Evolutionary conservation across 1,140 invertebrate species (phyloP).

Genomic region (Hormaphis cornu): DNA sequence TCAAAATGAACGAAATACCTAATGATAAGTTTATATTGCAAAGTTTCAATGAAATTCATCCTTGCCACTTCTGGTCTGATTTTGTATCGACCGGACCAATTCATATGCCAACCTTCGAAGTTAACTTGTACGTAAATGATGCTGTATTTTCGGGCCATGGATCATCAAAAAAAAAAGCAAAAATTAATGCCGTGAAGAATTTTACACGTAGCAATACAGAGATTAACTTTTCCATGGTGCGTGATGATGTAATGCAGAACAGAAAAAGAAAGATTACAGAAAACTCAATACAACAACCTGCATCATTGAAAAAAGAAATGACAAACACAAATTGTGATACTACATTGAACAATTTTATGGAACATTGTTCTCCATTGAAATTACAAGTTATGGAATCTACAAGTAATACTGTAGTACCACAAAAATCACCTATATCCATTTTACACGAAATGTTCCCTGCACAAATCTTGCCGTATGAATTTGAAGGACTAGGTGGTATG

Average conservation of each 20-base stretch:
- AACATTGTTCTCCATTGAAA: not conserved
- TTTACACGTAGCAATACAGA: not conserved
- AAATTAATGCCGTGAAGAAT: not conserved
- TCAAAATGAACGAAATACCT: not conserved
- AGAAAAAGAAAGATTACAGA: not conserved
- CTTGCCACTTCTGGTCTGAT: not conserved
- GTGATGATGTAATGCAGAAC: not conserved
- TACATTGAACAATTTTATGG: not conserved
- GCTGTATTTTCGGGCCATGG: not conserved
- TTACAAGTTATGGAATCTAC: not conserved
- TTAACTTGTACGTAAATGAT: not conserved
- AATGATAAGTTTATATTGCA: not conserved
- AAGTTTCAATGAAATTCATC: conserved; percentile 4
- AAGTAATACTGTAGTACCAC: not conserved
- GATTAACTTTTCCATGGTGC: not conserved
- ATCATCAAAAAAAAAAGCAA: conserved; percentile 13
- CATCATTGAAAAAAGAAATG: too few species aligned
- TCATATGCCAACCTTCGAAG: not conserved
- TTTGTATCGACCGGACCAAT: not conserved
- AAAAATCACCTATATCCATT: conserved; percentile 1
- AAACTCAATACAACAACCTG: too few species aligned
- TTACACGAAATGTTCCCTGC: not conserved
- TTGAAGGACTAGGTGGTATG: not conserved
- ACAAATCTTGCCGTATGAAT: not conserved
- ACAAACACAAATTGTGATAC: too few species aligned